Base-by-base conservation (phyloP, 2,888 invertebrate genomes). In the Pollenia labialis region DNA sequence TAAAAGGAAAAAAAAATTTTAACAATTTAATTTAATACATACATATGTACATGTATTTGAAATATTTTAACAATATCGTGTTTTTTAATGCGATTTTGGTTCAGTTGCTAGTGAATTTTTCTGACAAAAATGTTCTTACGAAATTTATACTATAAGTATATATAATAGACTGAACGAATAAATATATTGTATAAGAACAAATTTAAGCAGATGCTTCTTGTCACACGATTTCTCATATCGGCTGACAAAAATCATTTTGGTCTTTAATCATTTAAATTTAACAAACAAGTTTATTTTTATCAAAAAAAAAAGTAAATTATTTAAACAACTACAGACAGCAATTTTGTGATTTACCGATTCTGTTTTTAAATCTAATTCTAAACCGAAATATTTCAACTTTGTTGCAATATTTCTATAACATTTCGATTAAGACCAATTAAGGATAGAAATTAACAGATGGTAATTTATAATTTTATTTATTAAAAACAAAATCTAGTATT, bases 201-300 rank as follows among this genome's bases (percentile, higher is more conserved):
- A 12, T 52, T 68, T 44, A 68, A 87, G 58, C 83, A 87, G 80
- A 81, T 87, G 87, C 60, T 74, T 81, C 76, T 74, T 77, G 81
- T 84, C 87, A 84, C 87, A 84, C 83, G 84, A 83, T 83, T 81
- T 54, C 80, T 75, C 32, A 58, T 12, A 75, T 86, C 85, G 82
- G 79, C 82, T 82, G 85, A 86, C 64, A 18, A 82, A 60, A 75
- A 48, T 79, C 72, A 23, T 52, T n/a, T n/a, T 42, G 68, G 56
- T 75, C 23, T 60, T 76, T 42, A 68, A 32, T 40, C 76, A 50
- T 75, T 74, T 54, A 50, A 66, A 68, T 68, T 48, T 44, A 44
- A 62, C 23, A 68, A 10, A 56, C 23, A 46, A 3, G 44, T 69
- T 44, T 69, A 54, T 56, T 14, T 52, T 42, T 44, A 46, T 16